A percentile compares a stretch with the other conserved stretches of the same genome.
These are phyloP conservation scores for Drosophila orena DNA, from an alignment of 1,140 invertebrate species.

Conservation along the genomic window DNA sequence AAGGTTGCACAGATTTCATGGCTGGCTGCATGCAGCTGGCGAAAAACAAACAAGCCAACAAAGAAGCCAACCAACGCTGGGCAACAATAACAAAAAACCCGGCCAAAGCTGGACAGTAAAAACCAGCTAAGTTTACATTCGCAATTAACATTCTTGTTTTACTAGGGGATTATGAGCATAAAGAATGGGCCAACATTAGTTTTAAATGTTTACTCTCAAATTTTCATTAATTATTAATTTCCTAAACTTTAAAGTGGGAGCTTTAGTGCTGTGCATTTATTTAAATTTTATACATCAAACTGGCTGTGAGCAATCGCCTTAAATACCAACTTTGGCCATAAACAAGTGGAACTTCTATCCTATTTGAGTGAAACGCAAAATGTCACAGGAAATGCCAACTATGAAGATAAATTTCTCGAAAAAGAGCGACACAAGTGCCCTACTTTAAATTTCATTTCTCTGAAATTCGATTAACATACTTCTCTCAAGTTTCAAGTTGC, in stretches of 20 bases:
- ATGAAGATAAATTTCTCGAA: neutral
- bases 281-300: neutral
- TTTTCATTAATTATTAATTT: neutral
- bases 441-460: neutral
- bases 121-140: neutral
- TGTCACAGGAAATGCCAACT: neutral
- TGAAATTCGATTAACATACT: conserved; percentile 41
- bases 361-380: neutral
- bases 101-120: conserved; percentile 7
- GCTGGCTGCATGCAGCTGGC: conserved; percentile 60
- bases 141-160: neutral
- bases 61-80: conserved; percentile 31
- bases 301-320: neutral
- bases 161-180: neutral
- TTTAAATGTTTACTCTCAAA: no score
- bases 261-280: no score
- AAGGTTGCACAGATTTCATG: conserved; percentile 78
- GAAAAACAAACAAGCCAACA: conserved; percentile 46
- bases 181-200: neutral
- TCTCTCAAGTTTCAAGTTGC: conserved; percentile 4
- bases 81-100: conserved; percentile 6
- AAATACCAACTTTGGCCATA: neutral
- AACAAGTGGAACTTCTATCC: neutral
- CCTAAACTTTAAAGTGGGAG: no score
- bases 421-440: neutral